Evolutionary conservation across 2,113 vertebrate species (phyloP), one percentile per base, ranked within the genome.

Genomic region (Semicossyphus pulcher): DNA sequence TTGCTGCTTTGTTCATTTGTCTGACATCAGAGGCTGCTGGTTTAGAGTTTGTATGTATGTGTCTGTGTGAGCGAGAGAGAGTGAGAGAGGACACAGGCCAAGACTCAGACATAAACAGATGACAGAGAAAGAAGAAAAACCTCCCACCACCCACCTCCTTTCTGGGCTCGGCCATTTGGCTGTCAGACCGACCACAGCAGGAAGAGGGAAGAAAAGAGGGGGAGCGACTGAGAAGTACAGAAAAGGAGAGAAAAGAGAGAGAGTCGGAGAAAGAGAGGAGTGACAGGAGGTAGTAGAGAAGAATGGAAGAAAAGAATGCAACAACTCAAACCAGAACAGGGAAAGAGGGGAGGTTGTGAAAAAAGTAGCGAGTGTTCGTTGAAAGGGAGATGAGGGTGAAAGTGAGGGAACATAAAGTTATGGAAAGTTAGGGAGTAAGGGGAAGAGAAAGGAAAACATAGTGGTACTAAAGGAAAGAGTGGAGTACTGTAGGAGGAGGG

Each of bases 101-200:
- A 69, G 39, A 67, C 23, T 5, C 10, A 57, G 36, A 72, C 53
- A 62, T 34, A 80, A 80, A 83, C 83, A 75, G 71, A 85, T 61
- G 71, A 86, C 63, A 41, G 69, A 58, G 51, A 72, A 54, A 59
- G 44, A 84, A 75, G 32, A 56, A 76, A 61, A 68, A 48, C 72
- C 62, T 61, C 62, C 64, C 53, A 44, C 62, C 36, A 31, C 2
- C 45, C 54, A 54, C 70, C 36, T 26, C 12, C 48, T 62, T 36
- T 72, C 47, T 76, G 84, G 81, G 89, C 92, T 92, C 77, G 84
- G 84, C 91, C 92, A 89, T 93, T 92, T 87, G 87, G 53, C 82
- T 45, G 84, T 86, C 88, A 83, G 84, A 89, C 79, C 77, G 84
- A 68, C 39, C 48, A 47, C 28, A 7, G 76, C 23, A 7, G 31